Evolutionary conservation across 2,888 invertebrate genomes (phyloP), one percentile per base, ranked within the genome.

Genomic region (Teinopalpus imperialis): DNA sequence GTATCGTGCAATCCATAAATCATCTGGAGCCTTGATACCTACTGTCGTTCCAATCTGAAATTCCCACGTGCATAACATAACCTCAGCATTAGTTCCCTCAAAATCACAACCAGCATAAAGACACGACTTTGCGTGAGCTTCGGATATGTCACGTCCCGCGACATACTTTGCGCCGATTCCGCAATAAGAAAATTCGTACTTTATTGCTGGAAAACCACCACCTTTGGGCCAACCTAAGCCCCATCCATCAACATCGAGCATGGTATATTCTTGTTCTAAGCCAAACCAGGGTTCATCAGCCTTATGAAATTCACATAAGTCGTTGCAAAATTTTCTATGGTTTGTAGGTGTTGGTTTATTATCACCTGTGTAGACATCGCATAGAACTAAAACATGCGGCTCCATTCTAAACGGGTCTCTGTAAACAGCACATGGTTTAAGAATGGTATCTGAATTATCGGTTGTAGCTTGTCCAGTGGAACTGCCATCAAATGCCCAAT

Each of bases 41-140:
- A 93, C 90, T 54, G 96, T 94, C 0, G 97, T 97, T 1, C 98
- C 98, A 7, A 98, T 93, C 78, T 97, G 96, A 80, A 91, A 96
- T 74, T 95, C 95, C 95, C 95, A 95, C 89, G 95, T 97, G 16
- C 94, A 94, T 12, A 94, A 95, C 98, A 98, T 97, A 14, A 98
- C 98, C 88, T 99, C 99, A 2, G 98, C 98, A 74, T 99, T 99
- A 21, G 95, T 96, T 21, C 99, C 99, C 54, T 95, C 92, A 59
- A 98, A 94, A 61, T 95, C 95, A 51, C 98, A 91, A 30, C 98
- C 99, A 48, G 98, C 95, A 76, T 97, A 98, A 37, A 99, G 89
- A 69, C 98, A 98, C 4, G 97, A 85, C 52, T 81, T 76, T 0
- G 71, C 63, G 66, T 99, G 99, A 4, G 97, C 94, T 81, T 98